Base-by-base conservation (phyloP, 1,140 invertebrate species). In the Neoseiulus cucumeris region DNA sequence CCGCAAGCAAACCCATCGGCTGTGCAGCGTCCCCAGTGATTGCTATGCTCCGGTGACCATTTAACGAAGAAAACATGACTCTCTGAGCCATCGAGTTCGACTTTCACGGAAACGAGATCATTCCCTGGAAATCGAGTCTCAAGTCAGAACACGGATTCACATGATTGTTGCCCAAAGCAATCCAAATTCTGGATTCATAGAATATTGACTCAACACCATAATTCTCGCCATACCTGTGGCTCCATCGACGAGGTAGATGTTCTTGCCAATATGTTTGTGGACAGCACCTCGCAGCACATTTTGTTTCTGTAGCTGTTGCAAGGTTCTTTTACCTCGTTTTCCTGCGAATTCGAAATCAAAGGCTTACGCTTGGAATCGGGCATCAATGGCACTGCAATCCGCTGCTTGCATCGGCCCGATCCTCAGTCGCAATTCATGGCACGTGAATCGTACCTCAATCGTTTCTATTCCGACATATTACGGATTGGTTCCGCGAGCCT, bases 1-100 rank as follows among this genome's bases (percentile, higher is more conserved):
- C 51, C 51, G 22, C 51, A 59, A 2, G 51, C 17, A 59, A 59
- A 59, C 9, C 51, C 51, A 59, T 59, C 51, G 22, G 51, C 25
- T 1, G 51, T 59, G 33, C 51, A 59, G 1, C 51, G 51, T 14
- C 51, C 51, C 14, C 14, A 59, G 9, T 59, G 51, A 9, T 59
- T 59, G 14, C 22, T 20, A 25, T 59, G 51, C 25, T 29, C 22
- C 14, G 25, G 25, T 14, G 17, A 20, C 14, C 25, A 33, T 33
- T 59, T 20, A 14, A 29, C 25, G 33, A 59, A 59, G 22, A 29
- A 59, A 17, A 59, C 51, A n/a, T 20, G 51, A 59, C 25, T 25
- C 17, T 59, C 25, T n/a, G 25, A 33, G 33, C 33, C 51, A 2
- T 59, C 33, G 1, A 59, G 14, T 6, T 25, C n/a, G n/a, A n/a